Evolutionary conservation across 2,113 vertebrate species (phyloP), one percentile per base, ranked within the genome.

Genomic region (Donacobius atricapilla): DNA sequence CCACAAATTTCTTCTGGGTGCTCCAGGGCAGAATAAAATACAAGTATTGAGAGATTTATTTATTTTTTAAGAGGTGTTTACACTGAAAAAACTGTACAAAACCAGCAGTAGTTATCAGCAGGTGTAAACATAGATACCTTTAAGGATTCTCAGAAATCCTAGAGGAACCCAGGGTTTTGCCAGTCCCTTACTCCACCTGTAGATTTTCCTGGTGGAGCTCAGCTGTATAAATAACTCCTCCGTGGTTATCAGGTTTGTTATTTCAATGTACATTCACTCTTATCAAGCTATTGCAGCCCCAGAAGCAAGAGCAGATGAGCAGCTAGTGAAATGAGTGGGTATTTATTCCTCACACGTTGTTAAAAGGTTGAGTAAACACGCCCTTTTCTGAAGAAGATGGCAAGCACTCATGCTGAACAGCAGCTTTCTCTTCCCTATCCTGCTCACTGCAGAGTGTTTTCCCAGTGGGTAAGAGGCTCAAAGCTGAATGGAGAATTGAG

Each of bases 291-390:
- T 25, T 85, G 15, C 50, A 50, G 70, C 35, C 28, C 27, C 63
- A 77, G 71, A 63, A 76, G 53, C 0, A 1, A 82, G 71, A 69
- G 45, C 1, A 2, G 33, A 50, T 80, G 84, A 77, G 53, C 53
- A 71, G 75, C 64, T 71, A 15, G 45, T 83, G 83, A 90, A 95
- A 90, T 13, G 71, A 83, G 70, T 45, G 58, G 23, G 5, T 83
- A 57, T 93, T 93, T 90, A 81, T 80, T 87, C 84, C 58, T 83
- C 20, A 28, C 71, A 70, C 65, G 30, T 11, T 80, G 71, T 42
- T 95, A 83, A 83, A 96, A 95, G 75, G 54, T 17, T 83, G 71
- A 80, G 71, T 83, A 91, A 96, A 86, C 71, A 65, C 15, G 35
- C 51, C 82, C 60, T 73, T n/a, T 66, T 95, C 71, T 78, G 88